These are phyloP conservation scores for Salpingus planirostris DNA, from an alignment of 2,888 invertebrate genomes.

Conservation along the genomic window DNA sequence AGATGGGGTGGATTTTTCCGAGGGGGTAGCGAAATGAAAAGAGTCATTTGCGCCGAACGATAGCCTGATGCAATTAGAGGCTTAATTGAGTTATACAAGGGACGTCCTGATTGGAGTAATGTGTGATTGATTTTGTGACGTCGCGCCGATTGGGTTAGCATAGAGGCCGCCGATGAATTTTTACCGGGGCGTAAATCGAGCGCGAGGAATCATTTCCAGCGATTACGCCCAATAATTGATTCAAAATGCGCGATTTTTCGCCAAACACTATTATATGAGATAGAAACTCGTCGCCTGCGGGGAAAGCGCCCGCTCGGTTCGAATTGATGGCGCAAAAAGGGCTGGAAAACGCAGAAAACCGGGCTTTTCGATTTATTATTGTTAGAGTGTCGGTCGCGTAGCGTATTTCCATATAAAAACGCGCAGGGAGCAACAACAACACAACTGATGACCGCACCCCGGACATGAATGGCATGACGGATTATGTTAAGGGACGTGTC, in stretches of 20 bases:
- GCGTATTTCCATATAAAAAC: neutral
- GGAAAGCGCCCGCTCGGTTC: too few species aligned
- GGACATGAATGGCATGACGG: slow-evolving; percentile 11
- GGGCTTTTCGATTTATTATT: neutral
- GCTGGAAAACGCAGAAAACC: too few species aligned
- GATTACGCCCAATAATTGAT: neutral
- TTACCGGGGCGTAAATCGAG: slow-evolving; percentile 5
- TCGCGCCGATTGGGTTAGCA: slow-evolving; percentile 14
- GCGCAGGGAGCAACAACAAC: slow-evolving; percentile 1
- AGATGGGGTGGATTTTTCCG: too few species aligned
- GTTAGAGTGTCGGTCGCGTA: neutral
- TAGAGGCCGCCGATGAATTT: slow-evolving; percentile 5
- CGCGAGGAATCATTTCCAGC: slow-evolving; percentile 1
- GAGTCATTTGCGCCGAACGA: slow-evolving; percentile 4
- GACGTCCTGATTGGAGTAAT: slow-evolving; percentile 28
- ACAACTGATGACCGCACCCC: too few species aligned
- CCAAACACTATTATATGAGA: too few species aligned
- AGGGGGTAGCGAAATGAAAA: too few species aligned
- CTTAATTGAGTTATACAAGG: slow-evolving; percentile 29
- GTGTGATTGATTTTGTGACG: slow-evolving; percentile 35
- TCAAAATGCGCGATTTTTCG: neutral
- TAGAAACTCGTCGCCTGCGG: too few species aligned
- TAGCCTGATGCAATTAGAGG: slow-evolving; percentile 28
- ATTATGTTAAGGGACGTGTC: slow-evolving; percentile 11
- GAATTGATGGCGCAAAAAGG: too few species aligned